Evolutionary conservation across 2,797 vertebrate species (phyloP).

Genomic region (Anableps anableps): DNA sequence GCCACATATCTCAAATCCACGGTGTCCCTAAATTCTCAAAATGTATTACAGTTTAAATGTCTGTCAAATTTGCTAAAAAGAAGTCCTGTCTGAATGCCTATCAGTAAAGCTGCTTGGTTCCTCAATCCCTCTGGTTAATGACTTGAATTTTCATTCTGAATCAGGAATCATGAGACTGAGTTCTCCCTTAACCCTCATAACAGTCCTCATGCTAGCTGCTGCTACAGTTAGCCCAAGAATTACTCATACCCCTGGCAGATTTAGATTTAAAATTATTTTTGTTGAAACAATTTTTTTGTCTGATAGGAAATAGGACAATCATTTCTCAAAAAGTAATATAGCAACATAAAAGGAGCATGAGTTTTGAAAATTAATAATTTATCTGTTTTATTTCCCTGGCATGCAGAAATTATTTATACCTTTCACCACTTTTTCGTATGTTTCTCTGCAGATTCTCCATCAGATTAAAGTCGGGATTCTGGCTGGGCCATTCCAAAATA

Average conservation of each 20-base stretch:
- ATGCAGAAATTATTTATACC: not conserved
- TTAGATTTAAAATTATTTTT: not conserved
- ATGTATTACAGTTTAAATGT: not conserved
- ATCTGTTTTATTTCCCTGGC: not conserved
- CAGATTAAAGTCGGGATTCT: not conserved
- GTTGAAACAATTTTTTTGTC: no score
- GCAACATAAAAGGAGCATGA: not conserved
- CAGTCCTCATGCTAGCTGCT: not conserved
- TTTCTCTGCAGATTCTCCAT: not conserved
- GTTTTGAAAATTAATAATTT: not conserved
- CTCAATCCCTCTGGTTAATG: not conserved
- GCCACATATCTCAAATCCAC: no score
- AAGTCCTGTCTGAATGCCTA: not conserved
- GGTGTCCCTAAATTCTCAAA: not conserved
- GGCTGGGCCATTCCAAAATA: not conserved
- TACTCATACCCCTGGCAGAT: not conserved
- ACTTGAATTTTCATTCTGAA: not conserved
- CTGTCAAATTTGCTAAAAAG: no score
- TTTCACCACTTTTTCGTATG: not conserved
- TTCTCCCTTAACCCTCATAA: not conserved
- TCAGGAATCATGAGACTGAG: not conserved
- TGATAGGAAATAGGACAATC: no score
- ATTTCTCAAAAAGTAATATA: not conserved
- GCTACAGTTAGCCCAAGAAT: not conserved
- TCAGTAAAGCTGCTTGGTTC: not conserved